Evolutionary conservation across 2,113 vertebrate species (phyloP).

Genomic region (Heteronetta atricapilla): DNA sequence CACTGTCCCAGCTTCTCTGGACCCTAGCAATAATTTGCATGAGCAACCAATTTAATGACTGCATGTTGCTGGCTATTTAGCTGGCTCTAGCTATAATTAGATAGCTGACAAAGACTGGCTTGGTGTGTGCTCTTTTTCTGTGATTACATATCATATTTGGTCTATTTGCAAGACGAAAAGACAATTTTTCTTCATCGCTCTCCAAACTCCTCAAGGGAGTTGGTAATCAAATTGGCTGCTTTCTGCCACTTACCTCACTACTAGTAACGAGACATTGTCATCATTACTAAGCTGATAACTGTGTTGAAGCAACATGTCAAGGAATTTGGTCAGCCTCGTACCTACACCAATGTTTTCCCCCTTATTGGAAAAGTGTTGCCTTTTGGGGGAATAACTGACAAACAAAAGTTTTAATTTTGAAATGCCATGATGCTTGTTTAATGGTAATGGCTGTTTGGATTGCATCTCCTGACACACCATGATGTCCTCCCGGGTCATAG

Average conservation of each 20-base stretch:
- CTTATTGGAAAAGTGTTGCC: background rate
- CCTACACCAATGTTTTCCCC: background rate
- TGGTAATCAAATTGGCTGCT: slow-evolving; percentile 45
- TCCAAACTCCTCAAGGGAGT: slow-evolving; percentile 36
- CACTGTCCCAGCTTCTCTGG: background rate
- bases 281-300: slow-evolving; percentile 14
- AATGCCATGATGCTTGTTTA: background rate
- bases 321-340: background rate
- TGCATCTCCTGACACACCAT: fast-evolving
- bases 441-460: background rate
- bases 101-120: slow-evolving; percentile 33
- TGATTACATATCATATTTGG: slow-evolving; percentile 35
- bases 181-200: slow-evolving; percentile 55
- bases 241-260: slow-evolving; percentile 62
- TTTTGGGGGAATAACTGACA: background rate
- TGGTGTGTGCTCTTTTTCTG: background rate
- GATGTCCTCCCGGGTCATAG: background rate
- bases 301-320: background rate
- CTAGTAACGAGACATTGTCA: slow-evolving; percentile 12
- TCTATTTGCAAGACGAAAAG: slow-evolving; percentile 26
- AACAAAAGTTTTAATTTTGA: background rate
- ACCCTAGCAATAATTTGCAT: background rate
- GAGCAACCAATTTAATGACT: background rate
- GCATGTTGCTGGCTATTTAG: slow-evolving; percentile 4
- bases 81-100: slow-evolving; percentile 54